Conservation (phyloP, 2,888 invertebrate species). For the Patella ulyssiponensis region DNA sequence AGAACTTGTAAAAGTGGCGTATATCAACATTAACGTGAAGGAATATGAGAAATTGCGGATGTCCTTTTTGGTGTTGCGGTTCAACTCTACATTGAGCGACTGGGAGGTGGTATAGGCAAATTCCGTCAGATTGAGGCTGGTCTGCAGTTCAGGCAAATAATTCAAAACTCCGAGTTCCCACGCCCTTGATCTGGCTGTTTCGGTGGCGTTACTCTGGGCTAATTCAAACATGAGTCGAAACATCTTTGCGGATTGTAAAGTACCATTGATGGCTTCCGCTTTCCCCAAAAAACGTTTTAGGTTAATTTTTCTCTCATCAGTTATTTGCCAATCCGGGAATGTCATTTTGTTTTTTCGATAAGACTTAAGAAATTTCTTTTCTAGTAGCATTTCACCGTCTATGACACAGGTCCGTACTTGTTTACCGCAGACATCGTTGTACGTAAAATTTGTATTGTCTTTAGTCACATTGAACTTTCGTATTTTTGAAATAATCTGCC, state of each 20-base stretch:
- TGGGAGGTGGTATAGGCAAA: constrained; percentile 44
- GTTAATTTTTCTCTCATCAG: too few species aligned
- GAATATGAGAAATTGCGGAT: constrained; percentile 28
- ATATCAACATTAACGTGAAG: constrained; percentile 33
- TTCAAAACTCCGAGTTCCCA: not conserved
- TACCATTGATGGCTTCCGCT: too few species aligned
- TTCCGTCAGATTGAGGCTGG: constrained; percentile 14
- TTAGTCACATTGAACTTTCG: constrained; percentile 12
- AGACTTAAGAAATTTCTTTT: too few species aligned
- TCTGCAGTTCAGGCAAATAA: not conserved
- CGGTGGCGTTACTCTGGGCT: constrained; percentile 22
- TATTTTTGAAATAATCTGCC: constrained; percentile 17
- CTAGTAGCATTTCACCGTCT: constrained; percentile 19
- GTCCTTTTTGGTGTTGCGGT: constrained; percentile 36
- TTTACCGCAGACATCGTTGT: constrained; percentile 33
- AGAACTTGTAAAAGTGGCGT: constrained; percentile 29
- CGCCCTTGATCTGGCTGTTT: constrained; percentile 13
- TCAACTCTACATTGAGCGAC: constrained; percentile 51
- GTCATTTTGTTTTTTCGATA: too few species aligned
- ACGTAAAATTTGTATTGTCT: constrained; percentile 10
- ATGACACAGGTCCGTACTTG: constrained; percentile 24
- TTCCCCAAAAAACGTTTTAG: not conserved
- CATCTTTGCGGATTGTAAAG: constrained; percentile 27
- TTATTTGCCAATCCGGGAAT: too few species aligned
- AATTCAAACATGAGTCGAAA: constrained; percentile 33